Conservation (phyloP, 2,888 invertebrate species). For the Colostygia pectinataria region DNA sequence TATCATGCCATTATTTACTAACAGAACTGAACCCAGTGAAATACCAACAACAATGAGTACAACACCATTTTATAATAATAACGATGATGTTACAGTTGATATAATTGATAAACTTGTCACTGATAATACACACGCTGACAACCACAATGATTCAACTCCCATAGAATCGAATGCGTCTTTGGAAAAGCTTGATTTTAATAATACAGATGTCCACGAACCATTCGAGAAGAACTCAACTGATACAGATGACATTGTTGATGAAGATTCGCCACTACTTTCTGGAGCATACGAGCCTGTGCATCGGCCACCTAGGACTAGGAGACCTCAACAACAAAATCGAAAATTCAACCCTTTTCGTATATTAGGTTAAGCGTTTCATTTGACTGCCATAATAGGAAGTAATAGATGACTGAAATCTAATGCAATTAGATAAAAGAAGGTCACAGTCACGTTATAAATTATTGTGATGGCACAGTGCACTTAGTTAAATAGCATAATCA, state of each 20-base stretch:
- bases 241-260: constrained; percentile 58
- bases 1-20: not conserved
- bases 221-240: constrained; percentile 42
- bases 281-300: constrained; percentile 71
- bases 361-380: constrained; percentile 62
- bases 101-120: constrained; percentile 7
- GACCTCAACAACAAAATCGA: constrained; percentile 64
- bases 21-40: constrained; percentile 19
- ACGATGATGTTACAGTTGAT: constrained; percentile 1
- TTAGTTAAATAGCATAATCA: constrained; percentile 48
- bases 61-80: constrained; percentile 12
- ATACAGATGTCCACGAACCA: constrained; percentile 35
- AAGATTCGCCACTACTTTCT: constrained; percentile 72
- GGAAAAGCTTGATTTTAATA: constrained; percentile 22
- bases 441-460: constrained; percentile 54
- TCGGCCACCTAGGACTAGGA: constrained; percentile 66
- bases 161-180: constrained; percentile 11
- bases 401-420: constrained; percentile 60
- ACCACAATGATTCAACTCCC: constrained; percentile 10
- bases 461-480: constrained; percentile 73
- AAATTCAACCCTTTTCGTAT: constrained; percentile 79
- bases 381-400: constrained; percentile 50
- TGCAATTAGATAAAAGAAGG: constrained; percentile 51
- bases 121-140: not conserved
- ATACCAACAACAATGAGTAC: constrained; percentile 10